Conservation (phyloP, 2,888 invertebrate species). For the Ditula angustiorana region DNA sequence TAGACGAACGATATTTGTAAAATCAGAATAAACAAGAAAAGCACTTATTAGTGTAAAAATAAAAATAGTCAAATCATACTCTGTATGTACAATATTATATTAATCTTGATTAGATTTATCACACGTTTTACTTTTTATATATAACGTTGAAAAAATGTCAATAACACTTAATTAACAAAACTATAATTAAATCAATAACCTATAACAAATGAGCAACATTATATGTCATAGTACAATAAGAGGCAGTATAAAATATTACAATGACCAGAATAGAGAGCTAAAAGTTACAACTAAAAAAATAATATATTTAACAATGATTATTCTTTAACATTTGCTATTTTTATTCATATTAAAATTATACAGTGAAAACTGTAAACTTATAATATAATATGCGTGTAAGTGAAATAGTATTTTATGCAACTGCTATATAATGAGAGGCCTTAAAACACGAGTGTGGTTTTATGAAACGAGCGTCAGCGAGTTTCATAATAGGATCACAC, state of each 20-base stretch:
- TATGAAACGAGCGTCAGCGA: no score
- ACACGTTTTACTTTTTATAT: slow-evolving; percentile 1
- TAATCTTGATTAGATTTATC: slow-evolving; percentile 12
- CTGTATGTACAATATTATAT: neutral
- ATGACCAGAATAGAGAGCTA: slow-evolving; percentile 52
- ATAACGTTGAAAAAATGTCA: neutral
- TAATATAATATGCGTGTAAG: no score
- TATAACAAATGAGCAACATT: slow-evolving; percentile 5
- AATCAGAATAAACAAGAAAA: no score
- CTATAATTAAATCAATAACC: no score
- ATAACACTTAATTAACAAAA: slow-evolving; percentile 5
- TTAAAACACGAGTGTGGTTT: no score
- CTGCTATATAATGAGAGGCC: no score
- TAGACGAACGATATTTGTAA: neutral
- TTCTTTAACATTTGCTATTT: no score
- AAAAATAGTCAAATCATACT: slow-evolving; percentile 4
- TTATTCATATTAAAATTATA: no score
- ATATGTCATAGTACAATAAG: neutral
- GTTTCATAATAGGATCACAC: no score
- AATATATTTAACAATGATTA: no score
- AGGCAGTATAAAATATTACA: slow-evolving; percentile 26
- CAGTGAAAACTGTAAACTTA: no score
- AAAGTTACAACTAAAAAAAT: slow-evolving; percentile 11
- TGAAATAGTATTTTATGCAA: no score
- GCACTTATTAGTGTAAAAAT: neutral